Evolutionary conservation across 2,113 vertebrate species (phyloP).

Genomic region (Toxotes chatareus): DNA sequence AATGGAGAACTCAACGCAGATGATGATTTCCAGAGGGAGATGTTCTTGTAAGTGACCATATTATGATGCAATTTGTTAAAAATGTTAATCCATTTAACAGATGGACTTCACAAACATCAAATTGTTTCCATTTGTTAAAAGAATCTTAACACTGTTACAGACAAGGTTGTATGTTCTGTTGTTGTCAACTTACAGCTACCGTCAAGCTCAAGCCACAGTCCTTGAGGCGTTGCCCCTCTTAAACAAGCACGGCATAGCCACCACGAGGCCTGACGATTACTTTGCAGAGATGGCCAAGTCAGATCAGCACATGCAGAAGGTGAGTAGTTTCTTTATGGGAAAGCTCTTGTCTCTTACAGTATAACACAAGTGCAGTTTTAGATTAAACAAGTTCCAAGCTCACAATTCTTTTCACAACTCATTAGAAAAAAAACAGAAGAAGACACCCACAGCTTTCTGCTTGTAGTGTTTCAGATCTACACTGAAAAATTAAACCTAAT

Average conservation of each 20-base stretch:
- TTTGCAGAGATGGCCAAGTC: conserved; percentile 99
- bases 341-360: background rate
- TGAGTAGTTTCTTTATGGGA: conserved; percentile 60
- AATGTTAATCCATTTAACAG: too few species aligned
- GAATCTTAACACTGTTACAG: background rate
- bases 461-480: too few species aligned
- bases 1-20: conserved; percentile 83
- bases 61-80: too few species aligned
- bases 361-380: background rate
- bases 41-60: conserved; percentile 91
- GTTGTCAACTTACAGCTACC: conserved; percentile 84
- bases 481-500: too few species aligned
- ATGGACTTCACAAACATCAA: too few species aligned
- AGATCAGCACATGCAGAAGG: conserved; percentile 99
- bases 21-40: conserved; percentile 96
- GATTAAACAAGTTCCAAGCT: background rate
- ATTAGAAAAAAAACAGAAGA: background rate
- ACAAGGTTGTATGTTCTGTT: background rate
- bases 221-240: conserved; percentile 90
- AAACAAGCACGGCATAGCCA: conserved; percentile 85
- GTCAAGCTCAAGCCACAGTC: conserved; percentile 93
- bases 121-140: background rate
- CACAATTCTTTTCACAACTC: background rate
- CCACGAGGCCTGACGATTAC: conserved; percentile 94
- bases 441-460: too few species aligned